Percentiles rank a stretch among this genome's conserved stretches.
These are phyloP conservation scores for Melinaea menophilus DNA, from an alignment of 2,888 invertebrate genomes.

Conservation along the genomic window DNA sequence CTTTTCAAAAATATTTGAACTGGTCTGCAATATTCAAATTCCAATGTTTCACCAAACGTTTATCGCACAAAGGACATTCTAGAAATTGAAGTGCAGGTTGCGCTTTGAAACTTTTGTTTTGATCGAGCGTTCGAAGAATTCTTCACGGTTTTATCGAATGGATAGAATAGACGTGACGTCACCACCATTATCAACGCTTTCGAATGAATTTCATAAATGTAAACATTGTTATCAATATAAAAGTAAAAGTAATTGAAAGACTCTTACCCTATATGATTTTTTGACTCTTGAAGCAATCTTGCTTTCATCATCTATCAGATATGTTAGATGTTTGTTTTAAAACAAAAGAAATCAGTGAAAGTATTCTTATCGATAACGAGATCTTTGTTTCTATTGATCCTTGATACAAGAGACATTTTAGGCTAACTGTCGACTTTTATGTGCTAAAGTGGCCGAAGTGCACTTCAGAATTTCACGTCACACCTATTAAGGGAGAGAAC, in stretches of 20 bases:
- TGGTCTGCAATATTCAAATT: constrained; percentile 8
- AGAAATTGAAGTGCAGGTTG: constrained; percentile 7
- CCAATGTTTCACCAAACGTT: constrained; percentile 2
- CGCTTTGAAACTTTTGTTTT: constrained; percentile 7
- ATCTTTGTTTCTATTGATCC: constrained; percentile 20
- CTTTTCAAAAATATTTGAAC: background rate
- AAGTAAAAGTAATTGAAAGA: no score
- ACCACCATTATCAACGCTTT: background rate
- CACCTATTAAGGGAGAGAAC: constrained; percentile 25
- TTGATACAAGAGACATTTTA: constrained; percentile 27
- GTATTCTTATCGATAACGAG: constrained; percentile 19
- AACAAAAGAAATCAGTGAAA: constrained; percentile 6
- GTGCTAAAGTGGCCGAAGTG: constrained; percentile 24
- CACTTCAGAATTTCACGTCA: constrained; percentile 22
- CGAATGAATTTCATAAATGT: no score
- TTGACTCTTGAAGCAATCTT: no score
- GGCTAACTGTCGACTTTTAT: constrained; percentile 30
- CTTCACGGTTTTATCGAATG: constrained; percentile 1
- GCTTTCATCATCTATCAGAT: background rate
- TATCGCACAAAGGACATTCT: constrained; percentile 1
- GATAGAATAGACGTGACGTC: constrained; percentile 1
- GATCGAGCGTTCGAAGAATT: constrained; percentile 5
- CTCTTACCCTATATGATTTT: no score
- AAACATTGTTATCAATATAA: no score
- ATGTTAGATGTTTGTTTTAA: background rate